Percentiles rank a stretch among this genome's conserved stretches.
Evolutionary conservation across 2,888 invertebrate species (phyloP).

Genomic region (Euproctis similis): DNA sequence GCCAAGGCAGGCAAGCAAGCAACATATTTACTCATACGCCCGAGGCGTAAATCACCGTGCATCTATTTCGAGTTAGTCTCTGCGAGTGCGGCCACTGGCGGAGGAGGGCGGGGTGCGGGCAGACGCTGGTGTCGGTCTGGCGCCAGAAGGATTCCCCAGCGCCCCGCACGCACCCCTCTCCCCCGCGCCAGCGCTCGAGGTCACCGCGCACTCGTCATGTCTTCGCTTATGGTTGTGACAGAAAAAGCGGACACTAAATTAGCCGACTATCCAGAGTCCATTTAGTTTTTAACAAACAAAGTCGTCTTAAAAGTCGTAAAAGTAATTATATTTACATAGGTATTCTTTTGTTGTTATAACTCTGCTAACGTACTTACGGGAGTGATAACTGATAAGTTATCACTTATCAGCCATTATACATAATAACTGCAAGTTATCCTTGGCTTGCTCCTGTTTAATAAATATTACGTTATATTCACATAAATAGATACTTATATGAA

Average conservation of each 20-base stretch:
- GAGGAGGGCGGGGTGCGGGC: conserved; percentile 50
- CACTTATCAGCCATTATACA: no score
- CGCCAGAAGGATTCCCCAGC: conserved; percentile 77
- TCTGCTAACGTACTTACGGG: no score
- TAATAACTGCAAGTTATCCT: no score
- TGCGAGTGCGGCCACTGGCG: conserved; percentile 40
- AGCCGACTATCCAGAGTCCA: conserved; percentile 26
- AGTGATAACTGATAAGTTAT: no score
- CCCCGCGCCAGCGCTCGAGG: conserved; percentile 40
- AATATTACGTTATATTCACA: no score
- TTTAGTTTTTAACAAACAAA: no score
- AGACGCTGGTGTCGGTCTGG: conserved; percentile 73
- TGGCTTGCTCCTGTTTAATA: no score
- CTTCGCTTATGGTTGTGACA: conserved; percentile 29
- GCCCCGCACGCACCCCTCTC: conserved; percentile 58
- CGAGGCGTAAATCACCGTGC: conserved; percentile 74
- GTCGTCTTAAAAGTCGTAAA: no score
- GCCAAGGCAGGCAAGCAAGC: conserved; percentile 70
- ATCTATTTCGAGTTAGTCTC: conserved; percentile 70
- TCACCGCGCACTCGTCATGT: conserved; percentile 41
- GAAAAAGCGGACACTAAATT: conserved; percentile 33
- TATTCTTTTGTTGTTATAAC: no score
- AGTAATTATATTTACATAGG: no score
- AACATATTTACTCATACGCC: conserved; percentile 71
- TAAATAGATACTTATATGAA: no score